Evolutionary conservation across 2,113 vertebrate species (phyloP).

Genomic region (Neopipo cinnamomea): DNA sequence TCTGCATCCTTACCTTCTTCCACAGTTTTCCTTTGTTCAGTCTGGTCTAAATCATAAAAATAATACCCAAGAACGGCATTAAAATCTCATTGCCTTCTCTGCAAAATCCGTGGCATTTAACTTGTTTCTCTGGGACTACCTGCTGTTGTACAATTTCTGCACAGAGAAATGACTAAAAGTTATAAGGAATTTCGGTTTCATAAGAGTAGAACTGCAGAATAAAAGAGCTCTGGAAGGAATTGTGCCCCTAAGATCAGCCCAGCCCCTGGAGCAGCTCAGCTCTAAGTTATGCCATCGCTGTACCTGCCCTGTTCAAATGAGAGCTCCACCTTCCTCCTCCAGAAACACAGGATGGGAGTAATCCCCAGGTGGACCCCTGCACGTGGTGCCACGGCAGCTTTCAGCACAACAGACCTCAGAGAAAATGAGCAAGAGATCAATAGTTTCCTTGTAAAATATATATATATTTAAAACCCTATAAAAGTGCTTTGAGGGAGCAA

Average conservation of each 20-base stretch:
- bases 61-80: not conserved
- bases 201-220: not conserved
- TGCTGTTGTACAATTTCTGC: not conserved
- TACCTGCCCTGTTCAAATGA: not conserved
- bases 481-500: not conserved
- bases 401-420: not conserved
- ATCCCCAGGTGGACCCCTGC: fast-evolving
- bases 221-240: not conserved
- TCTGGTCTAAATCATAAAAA: not conserved
- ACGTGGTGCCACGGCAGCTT: not conserved
- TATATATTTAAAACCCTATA: not conserved
- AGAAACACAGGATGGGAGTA: not conserved
- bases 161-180: not conserved
- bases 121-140: not conserved
- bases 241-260: not conserved
- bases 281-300: not conserved
- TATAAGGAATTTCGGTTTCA: not conserved
- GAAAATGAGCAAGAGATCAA: not conserved
- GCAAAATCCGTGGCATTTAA: not conserved
- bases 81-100: not conserved
- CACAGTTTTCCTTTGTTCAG: not conserved
- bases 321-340: not conserved
- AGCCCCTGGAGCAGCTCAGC: not conserved
- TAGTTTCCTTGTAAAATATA: not conserved
- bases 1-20: not conserved